Conservation (phyloP, 1,140 invertebrate genomes). For the Trialeurodes vaporariorum region DNA sequence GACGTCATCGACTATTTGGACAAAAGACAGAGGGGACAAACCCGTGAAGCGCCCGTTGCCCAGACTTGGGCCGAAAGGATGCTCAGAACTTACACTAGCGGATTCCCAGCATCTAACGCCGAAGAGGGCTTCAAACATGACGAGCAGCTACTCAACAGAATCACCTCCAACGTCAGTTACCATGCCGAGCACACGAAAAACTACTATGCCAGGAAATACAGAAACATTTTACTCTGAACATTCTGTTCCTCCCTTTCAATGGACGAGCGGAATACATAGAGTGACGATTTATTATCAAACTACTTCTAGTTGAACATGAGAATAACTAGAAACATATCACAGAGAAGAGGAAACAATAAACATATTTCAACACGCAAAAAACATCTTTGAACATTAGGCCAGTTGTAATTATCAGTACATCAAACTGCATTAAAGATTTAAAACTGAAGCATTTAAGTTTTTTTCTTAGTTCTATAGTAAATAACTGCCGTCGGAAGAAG, state of each 20-base stretch:
- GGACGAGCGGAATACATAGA: not conserved
- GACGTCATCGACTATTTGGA: conserved; percentile 68
- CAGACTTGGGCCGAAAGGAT: conserved; percentile 68
- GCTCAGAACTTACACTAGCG: conserved; percentile 46
- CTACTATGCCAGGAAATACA: conserved; percentile 4
- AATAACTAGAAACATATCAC: too few relatives aligned
- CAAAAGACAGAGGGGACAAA: conserved; percentile 51
- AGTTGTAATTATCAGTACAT: too few relatives aligned
- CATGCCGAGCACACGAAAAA: not conserved
- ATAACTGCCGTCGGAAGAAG: too few relatives aligned
- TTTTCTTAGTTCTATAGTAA: not conserved
- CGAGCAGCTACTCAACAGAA: not conserved
- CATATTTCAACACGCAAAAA: not conserved
- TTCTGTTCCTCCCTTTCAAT: too few relatives aligned
- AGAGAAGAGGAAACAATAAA: not conserved
- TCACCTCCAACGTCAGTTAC: not conserved
- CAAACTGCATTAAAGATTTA: too few relatives aligned
- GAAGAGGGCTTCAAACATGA: not conserved
- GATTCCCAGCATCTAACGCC: not conserved
- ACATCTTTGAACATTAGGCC: not conserved
- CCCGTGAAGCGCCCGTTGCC: conserved; percentile 51
- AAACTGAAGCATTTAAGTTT: too few relatives aligned
- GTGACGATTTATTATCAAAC: not conserved
- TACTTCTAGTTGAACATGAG: not conserved
- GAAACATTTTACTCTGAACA: not conserved